Evolutionary conservation across 2,113 vertebrate species (phyloP).

Genomic region (Pycnonotus jocosus): DNA sequence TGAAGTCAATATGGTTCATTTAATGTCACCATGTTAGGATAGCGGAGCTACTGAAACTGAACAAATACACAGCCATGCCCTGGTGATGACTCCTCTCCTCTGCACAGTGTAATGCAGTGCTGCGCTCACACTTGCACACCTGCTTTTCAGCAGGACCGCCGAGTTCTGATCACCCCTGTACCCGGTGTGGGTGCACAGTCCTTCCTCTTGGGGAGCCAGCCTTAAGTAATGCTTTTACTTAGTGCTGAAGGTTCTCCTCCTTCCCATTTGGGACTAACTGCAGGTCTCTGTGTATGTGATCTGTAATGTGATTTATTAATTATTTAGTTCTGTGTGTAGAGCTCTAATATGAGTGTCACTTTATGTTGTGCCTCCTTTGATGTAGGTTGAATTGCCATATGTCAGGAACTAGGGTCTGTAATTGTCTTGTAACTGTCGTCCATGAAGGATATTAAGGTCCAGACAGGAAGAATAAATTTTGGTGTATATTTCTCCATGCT

Average conservation of each 20-base stretch:
- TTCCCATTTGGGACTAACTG: neutral
- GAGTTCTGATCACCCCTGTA: rapidly evolving
- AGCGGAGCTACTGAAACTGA: neutral
- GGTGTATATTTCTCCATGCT: neutral
- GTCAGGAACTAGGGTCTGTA: neutral
- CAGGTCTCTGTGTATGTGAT: neutral
- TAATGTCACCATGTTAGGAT: neutral
- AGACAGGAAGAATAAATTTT: neutral
- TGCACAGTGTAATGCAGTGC: rapidly evolving
- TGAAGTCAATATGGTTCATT: neutral
- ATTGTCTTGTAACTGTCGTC: neutral
- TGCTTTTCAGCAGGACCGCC: rapidly evolving
- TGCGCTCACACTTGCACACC: neutral
- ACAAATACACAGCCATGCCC: neutral
- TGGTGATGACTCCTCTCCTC: neutral
- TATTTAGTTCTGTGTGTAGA: neutral
- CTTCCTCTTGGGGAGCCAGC: neutral
- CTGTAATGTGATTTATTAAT: neutral
- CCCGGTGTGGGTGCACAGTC: rapidly evolving
- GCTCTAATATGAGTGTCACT: neutral
- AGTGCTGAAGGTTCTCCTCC: neutral
- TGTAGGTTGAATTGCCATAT: neutral
- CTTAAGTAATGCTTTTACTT: neutral
- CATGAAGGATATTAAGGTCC: neutral
- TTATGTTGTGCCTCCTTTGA: neutral